Percentiles rank a stretch among this genome's conserved stretches.
These are phyloP conservation scores for Erythrolamprus reginae DNA, from an alignment of 2,113 vertebrate genomes.

Conservation along the genomic window DNA sequence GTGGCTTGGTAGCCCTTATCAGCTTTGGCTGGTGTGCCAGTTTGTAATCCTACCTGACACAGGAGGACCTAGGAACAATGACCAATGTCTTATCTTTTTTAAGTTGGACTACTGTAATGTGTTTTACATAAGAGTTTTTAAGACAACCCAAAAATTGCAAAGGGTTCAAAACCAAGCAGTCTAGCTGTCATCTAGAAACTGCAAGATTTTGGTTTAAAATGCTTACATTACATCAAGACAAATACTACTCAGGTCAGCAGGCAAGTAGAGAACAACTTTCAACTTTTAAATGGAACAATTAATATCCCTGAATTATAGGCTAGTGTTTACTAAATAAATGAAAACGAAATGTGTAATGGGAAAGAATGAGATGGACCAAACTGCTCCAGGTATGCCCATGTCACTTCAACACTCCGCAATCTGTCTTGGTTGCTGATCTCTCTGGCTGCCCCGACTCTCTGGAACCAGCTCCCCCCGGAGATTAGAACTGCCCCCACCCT, in stretches of 20 bases:
- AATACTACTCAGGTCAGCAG: too few relatives aligned
- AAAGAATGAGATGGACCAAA: background rate
- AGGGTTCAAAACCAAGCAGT: background rate
- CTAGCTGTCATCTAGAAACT: background rate
- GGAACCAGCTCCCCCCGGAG: too few relatives aligned
- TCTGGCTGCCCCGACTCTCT: too few relatives aligned
- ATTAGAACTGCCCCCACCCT: too few relatives aligned
- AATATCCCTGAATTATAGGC: background rate
- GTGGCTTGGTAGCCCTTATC: background rate
- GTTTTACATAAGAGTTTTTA: background rate
- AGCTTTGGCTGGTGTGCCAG: background rate
- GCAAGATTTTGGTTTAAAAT: background rate
- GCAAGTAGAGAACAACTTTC: background rate
- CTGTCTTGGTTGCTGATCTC: too few relatives aligned
- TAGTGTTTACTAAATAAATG: background rate
- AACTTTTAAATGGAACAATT: background rate
- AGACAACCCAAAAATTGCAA: background rate
- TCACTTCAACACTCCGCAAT: too few relatives aligned
- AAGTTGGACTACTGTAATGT: background rate
- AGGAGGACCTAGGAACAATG: background rate
- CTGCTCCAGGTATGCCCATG: too few relatives aligned
- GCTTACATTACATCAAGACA: background rate
- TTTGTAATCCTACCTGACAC: background rate
- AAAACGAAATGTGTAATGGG: background rate
- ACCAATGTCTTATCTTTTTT: background rate